Conservation (phyloP, 2,888 invertebrate genomes). For the Petrolisthes cinctipes region DNA sequence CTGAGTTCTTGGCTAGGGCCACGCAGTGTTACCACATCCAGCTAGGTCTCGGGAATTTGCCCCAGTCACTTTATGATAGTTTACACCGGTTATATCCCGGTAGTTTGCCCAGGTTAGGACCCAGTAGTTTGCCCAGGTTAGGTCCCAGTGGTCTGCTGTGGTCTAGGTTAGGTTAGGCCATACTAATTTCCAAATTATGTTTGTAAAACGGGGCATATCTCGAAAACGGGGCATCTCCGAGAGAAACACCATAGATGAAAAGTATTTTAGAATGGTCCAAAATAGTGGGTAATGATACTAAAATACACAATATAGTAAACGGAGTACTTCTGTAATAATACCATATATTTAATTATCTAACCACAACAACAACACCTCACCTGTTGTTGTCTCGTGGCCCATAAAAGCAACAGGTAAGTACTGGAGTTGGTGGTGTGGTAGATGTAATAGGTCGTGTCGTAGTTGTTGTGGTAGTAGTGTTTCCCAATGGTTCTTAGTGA, state of each 20-base stretch:
- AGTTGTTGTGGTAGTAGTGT: slow-evolving; percentile 27
- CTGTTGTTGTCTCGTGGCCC: neutral
- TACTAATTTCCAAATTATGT: no score
- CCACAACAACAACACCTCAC: no score
- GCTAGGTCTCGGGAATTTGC: no score
- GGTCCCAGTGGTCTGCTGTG: no score
- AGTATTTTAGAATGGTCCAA: neutral
- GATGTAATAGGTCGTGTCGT: slow-evolving; percentile 32
- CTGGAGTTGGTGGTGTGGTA: slow-evolving; percentile 28
- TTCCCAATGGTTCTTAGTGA: slow-evolving; percentile 44
- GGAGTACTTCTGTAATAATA: neutral
- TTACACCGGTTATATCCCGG: neutral
- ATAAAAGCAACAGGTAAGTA: slow-evolving; percentile 30
- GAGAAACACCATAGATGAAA: no score
- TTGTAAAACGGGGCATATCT: no score
- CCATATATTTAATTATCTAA: neutral
- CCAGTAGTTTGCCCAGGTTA: no score
- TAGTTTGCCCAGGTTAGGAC: no score
- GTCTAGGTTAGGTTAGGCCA: no score
- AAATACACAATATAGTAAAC: neutral
- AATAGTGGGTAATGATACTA: neutral
- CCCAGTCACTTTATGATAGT: neutral
- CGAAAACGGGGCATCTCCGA: no score
- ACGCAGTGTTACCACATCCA: no score
- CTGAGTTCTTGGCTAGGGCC: no score